Evolutionary conservation across 2,797 vertebrate genomes (phyloP), one percentile per base, ranked within the genome.

Genomic region (Schizopygopsis pylzovi): DNA sequence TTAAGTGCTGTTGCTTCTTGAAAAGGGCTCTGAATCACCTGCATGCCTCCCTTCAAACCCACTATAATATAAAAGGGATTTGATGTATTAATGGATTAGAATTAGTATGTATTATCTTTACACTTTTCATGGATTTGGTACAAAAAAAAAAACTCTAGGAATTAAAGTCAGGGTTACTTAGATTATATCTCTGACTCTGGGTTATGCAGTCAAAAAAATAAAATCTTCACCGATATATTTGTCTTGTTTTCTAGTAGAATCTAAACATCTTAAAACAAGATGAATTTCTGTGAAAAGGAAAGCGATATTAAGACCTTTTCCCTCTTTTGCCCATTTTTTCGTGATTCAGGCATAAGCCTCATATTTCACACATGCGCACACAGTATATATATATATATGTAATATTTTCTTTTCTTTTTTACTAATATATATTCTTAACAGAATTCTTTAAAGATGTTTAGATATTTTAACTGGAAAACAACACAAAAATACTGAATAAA

Each of bases 1-100:
- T 52, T 61, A 86, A 79, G 56, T 13, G 33, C 47, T 72, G 85
- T 88, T 84, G 84, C 84, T 85, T 84, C 41, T 86, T 73, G 72
- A 86, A 79, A 90, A 87, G 87, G 89, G 87, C 86, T 85, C 78
- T 78, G 83, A 61, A 85, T 87, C 85, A 87, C 87, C 87, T 85
- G 85, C 87, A 90, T 88, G 87, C 87, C 87, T 90, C 83, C 87
- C 81, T 73, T 73, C 54, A 83, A 73, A 80, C 85, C 56, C 72
- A 79, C 41, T 79, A 85, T 25, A 79, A 76, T 77, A 28, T 52
- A 86, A 85, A 88, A 85, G 83, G 87, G 85, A 87, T 81, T 90
- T 88, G 77, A 63, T 85, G 75, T 70, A 88, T 70, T 72, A 77
- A 84, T 79, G 79, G 10, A 20, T 70, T 88, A 87, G 84, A 87